Conservation (phyloP, 2,888 invertebrate genomes). For the Odontocerum albicorne region DNA sequence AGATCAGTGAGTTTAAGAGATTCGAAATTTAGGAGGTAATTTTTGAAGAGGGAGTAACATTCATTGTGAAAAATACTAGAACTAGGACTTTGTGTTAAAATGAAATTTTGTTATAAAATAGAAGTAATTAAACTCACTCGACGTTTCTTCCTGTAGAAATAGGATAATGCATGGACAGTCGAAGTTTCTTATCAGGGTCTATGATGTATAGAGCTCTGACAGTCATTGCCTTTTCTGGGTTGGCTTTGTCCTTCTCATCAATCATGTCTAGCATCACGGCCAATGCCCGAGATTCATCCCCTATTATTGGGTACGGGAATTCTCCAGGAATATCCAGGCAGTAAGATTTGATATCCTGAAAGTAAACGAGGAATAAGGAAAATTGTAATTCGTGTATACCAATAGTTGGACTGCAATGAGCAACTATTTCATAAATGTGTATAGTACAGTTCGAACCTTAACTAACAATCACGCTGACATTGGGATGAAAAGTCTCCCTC, state of each 20-base stretch:
- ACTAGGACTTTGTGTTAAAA: not conserved
- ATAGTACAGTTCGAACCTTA: no score
- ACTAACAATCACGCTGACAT: no score
- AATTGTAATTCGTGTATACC: no score
- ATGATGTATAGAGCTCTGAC: slow-evolving; percentile 79
- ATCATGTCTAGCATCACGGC: slow-evolving; percentile 78
- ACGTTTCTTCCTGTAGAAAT: slow-evolving; percentile 85
- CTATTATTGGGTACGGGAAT: slow-evolving; percentile 82
- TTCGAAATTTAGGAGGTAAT: no score
- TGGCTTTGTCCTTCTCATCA: slow-evolving; percentile 70
- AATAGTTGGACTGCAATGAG: no score
- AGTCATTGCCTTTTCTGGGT: slow-evolving; percentile 67
- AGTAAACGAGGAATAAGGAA: not conserved
- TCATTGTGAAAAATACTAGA: no score
- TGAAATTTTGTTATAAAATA: no score
- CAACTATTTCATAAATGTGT: no score
- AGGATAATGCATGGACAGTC: slow-evolving; percentile 82
- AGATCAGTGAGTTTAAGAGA: no score
- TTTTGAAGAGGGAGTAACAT: no score
- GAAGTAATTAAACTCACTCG: slow-evolving; percentile 63
- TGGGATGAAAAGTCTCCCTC: no score
- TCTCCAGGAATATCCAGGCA: slow-evolving; percentile 69
- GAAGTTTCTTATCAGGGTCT: slow-evolving; percentile 76
- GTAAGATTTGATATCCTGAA: slow-evolving; percentile 67
- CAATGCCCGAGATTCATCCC: slow-evolving; percentile 71